phyloP scores from a whole-genome alignment of 2,797 vertebrate genomes.

The Trematomus bernacchii region DNA sequence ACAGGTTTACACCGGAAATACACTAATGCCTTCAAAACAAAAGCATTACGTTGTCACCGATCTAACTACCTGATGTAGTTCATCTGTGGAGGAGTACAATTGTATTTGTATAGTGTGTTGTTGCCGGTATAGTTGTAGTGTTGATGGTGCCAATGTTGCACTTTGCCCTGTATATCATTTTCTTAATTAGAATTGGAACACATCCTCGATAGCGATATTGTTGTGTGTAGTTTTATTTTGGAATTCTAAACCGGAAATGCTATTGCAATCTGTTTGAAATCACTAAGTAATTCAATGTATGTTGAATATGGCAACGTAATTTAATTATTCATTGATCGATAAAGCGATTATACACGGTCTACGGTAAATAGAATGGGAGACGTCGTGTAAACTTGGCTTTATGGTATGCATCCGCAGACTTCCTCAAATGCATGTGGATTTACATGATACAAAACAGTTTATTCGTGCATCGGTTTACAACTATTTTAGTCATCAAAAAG shows the following conservation, averaged over 20 bases:
- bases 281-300: background rate
- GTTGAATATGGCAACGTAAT: background rate
- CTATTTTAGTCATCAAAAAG: background rate
- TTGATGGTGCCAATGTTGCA: too few relatives aligned
- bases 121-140: background rate
- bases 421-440: too few relatives aligned
- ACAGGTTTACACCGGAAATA: constrained; percentile 3
- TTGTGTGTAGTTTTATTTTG: background rate
- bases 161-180: background rate
- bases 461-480: background rate
- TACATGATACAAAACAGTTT: background rate
- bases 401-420: background rate
- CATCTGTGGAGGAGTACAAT: background rate
- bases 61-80: background rate
- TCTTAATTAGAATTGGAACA: background rate
- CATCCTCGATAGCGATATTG: fast-evolving
- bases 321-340: background rate
- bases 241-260: background rate
- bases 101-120: background rate
- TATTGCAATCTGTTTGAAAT: background rate
- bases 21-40: constrained; percentile 35
- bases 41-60: constrained; percentile 8
- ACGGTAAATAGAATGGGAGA: background rate
- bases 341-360: background rate
- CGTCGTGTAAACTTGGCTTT: background rate